Base-by-base conservation (phyloP, 2,113 vertebrate genomes). In the Acanthisitta chloris region DNA sequence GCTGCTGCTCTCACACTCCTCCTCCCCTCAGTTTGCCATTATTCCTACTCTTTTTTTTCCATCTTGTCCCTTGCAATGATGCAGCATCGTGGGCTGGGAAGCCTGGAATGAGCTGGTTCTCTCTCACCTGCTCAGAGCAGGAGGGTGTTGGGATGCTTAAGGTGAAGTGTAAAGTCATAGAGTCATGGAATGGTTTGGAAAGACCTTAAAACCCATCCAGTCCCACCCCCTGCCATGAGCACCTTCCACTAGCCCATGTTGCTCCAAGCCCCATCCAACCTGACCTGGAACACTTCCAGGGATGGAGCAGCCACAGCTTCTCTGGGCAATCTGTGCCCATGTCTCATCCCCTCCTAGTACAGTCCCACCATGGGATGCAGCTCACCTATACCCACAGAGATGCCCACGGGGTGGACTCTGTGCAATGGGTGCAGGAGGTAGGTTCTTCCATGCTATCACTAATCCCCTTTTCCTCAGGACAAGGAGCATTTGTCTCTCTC, bases 1-100 rank as follows among this genome's bases (percentile, higher is more conserved):
- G 46, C 42, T 12, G 14, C 48, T 46, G n/a, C 58, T 26, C 20
- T 46, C 70, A 31, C 0, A 0, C 34, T 38, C 38, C 59, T 34
- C 29, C 26, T 17, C 3, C 2, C 19, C 23, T 13, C 38, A 2
- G 0, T 65, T 58, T 33, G 25, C 4, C 4, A 1, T 38, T 73
- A 64, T 89, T 29, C 17, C 31, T 20, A 4, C 8, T 1, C 1
- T 14, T 24, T 14, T 24, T 52, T 65, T 6, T 36, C 8, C 33
- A 0, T 10, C 24, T 49, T 2, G 11, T 49, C 24, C 58, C 28
- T 31, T 2, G 28, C 2, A 17, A 45, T 1, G 19, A 3, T 7
- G 19, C 12, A 3, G 51, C n/a, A 4, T 7, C 8, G 0, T 0
- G 3, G n/a, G 23, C 36, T 57, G 90, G 61, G 43, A 26, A 19